phyloP scores from a whole-genome alignment of 2,797 vertebrate species.

The Microctenopoma stevenorrisi region DNA sequence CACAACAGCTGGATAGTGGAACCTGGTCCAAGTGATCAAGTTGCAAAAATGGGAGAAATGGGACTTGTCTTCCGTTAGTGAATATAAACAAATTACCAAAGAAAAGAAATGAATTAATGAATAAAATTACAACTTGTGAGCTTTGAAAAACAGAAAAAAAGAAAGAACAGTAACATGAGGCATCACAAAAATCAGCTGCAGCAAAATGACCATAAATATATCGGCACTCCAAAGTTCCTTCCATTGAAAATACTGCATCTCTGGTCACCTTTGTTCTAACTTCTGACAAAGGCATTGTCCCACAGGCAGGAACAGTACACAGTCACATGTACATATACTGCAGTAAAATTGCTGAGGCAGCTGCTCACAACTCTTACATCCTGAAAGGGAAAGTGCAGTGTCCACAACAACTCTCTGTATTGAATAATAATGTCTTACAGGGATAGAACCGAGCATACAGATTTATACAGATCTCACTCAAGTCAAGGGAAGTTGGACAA shows the following conservation, averaged over 20 bases:
- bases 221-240: not conserved
- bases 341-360: constrained; percentile 63
- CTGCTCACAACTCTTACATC: constrained; percentile 42
- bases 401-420: constrained; percentile 26
- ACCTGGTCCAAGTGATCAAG: not conserved
- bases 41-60: not conserved
- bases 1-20: not conserved
- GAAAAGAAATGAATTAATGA: constrained; percentile 6
- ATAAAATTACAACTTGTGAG: not conserved
- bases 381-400: constrained; percentile 62
- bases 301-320: constrained; percentile 19
- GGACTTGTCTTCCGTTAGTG: not conserved
- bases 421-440: constrained; percentile 27
- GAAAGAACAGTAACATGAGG: not conserved
- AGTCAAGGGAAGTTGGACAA: not conserved
- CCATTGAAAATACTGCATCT: not conserved
- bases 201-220: not conserved
- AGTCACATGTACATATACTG: constrained; percentile 38
- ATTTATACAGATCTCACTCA: not conserved
- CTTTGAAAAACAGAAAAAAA: constrained; percentile 4
- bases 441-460: constrained; percentile 4
- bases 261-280: constrained; percentile 1
- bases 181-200: constrained; percentile 6
- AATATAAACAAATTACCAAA: constrained; percentile 6
- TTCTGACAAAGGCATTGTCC: constrained; percentile 22